Conservation (phyloP, 1,140 invertebrate species). For the Panagrolaimus sp. region DNA sequence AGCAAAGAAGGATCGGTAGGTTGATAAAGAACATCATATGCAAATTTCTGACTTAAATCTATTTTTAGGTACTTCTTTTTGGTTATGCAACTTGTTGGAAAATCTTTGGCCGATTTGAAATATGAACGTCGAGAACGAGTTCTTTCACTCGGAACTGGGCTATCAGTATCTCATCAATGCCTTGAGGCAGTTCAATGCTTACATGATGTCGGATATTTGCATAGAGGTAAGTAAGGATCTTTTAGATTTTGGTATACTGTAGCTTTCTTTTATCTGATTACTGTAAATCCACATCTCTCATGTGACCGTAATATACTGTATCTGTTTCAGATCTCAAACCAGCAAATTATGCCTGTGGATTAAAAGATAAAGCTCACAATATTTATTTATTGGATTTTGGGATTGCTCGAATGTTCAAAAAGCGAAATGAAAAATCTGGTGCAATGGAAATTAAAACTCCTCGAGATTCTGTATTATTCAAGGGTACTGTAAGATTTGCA, state of each 20-base stretch:
- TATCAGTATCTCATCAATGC: constrained; percentile 37
- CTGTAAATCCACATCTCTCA: constrained; percentile 34
- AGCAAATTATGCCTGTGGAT: constrained; percentile 39
- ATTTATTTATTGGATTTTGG: constrained; percentile 47
- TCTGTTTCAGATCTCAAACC: constrained; percentile 48
- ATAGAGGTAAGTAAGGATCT: too few species aligned
- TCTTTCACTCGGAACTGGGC: constrained; percentile 34
- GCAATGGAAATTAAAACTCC: constrained; percentile 41
- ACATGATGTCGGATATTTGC: constrained; percentile 24
- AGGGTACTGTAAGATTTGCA: constrained; percentile 46
- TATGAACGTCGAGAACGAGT: constrained; percentile 28
- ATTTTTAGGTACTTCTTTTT: constrained; percentile 20
- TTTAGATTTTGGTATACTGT: constrained; percentile 20
- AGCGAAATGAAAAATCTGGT: constrained; percentile 30
- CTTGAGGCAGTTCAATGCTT: constrained; percentile 42
- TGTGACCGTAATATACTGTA: too few species aligned
- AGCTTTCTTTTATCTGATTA: neutral
- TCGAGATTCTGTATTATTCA: constrained; percentile 30
- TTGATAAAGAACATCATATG: neutral
- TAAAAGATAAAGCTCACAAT: constrained; percentile 24
- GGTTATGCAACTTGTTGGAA: constrained; percentile 45
- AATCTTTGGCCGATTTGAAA: constrained; percentile 46
- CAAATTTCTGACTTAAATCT: neutral
- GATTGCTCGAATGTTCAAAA: constrained; percentile 36
- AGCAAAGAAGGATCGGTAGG: constrained; percentile 17